Base-by-base conservation (phyloP, 2,888 invertebrate genomes). In the Teleiodes luculella region DNA sequence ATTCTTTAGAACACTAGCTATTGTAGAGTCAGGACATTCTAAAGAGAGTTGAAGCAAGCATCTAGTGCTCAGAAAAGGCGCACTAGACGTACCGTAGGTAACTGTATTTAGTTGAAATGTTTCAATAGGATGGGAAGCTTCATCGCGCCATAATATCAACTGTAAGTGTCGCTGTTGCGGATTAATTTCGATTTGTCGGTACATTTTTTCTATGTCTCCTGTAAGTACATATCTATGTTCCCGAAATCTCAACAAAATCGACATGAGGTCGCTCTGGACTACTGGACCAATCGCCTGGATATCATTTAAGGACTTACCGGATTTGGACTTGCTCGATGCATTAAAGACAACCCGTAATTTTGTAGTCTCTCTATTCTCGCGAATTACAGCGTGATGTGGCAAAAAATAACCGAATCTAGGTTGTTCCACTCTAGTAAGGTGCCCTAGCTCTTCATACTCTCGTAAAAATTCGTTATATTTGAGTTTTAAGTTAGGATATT, bases 51-150 rank as follows among this genome's bases (percentile, higher is more conserved):
- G 60, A 3, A 49, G 0, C 0, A 64, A 20, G 33, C 61, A 64
- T 14, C 64, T 54, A 0, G 60, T 64, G 24, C 60, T 61, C 3
- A 61, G 14, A 30, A 54, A 52, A 8, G 10, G 59, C 0, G 58
- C 56, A 1, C 53, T 53, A 5, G 59, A 57, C 7, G 64, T 68
- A 0, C 75, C 67, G 43, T 74, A 74, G 4, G 67, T 73, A 11
- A 74, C 67, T 1, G 65, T 67, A 20, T 63, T 62, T 0, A 68
- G 24, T 24, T 62, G 53, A 41, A 58, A 65, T 2, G 56, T 54
- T 30, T 52, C 33, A 13, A 56, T 16, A 6, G 50, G 50, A 13
- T 46, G 2, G 0, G 33, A 5, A 5, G 36, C 30, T 4, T 52
- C 10, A 14, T 54, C 53, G 16, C 59, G 36, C 58, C 53, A 56